Conservation (phyloP, 2,113 vertebrate genomes). For the Trachemys scripta region DNA sequence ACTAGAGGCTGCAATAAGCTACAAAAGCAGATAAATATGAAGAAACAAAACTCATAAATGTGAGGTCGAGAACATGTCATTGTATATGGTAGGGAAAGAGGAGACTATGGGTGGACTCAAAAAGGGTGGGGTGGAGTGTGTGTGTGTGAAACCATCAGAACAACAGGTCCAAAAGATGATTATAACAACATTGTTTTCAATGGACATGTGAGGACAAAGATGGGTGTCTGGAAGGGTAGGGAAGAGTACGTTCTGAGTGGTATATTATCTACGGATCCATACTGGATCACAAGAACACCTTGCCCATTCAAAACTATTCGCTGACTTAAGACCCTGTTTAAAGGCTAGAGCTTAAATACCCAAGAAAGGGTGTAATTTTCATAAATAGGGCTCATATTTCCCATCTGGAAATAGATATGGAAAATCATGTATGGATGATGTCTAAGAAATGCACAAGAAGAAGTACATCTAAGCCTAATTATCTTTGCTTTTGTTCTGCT, state of each 20-base stretch:
- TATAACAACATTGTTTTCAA: background rate
- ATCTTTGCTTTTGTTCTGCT: conserved; percentile 33
- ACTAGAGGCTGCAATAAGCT: background rate
- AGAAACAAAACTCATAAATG: background rate
- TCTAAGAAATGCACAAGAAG: conserved; percentile 4
- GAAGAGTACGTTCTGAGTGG: conserved; percentile 35
- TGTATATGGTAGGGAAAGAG: background rate
- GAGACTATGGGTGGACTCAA: background rate
- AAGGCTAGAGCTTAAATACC: conserved; percentile 49
- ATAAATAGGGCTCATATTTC: conserved; percentile 67
- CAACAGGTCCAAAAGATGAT: background rate
- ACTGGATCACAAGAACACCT: conserved; percentile 38
- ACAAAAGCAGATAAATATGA: background rate
- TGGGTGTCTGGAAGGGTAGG: background rate
- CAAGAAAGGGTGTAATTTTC: conserved; percentile 75
- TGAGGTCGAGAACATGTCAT: background rate
- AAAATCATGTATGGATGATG: conserved; percentile 20
- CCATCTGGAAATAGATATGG: conserved; percentile 65
- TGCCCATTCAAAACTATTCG: conserved; percentile 32
- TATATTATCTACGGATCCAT: background rate
- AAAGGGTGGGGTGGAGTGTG: background rate
- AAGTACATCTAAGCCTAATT: background rate
- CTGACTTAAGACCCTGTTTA: conserved; percentile 49
- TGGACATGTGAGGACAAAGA: background rate
- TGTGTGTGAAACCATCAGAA: background rate